Evolutionary conservation across 2,113 vertebrate genomes (phyloP).

Genomic region (Odobenus rosmarus): DNA sequence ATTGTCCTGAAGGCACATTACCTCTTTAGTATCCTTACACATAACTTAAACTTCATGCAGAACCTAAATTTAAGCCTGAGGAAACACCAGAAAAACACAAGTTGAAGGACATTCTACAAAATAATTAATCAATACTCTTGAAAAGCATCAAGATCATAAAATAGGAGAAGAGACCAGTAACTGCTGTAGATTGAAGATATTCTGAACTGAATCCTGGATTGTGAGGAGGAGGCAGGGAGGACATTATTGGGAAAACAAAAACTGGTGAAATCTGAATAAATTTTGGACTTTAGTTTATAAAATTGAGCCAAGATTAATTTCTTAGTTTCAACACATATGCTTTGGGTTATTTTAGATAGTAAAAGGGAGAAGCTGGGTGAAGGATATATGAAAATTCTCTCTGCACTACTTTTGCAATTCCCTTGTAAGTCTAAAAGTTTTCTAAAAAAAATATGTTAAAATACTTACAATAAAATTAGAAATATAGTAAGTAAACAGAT

Average conservation of each 20-base stretch:
- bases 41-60: not conserved
- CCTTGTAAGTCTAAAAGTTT: not conserved
- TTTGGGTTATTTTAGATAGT: not conserved
- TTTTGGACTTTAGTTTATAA: not conserved
- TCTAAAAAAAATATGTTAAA: not conserved
- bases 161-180: not conserved
- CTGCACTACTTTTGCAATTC: not conserved
- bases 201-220: not conserved
- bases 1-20: too few species aligned
- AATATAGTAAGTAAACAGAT: not conserved
- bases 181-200: not conserved
- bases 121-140: not conserved
- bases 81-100: not conserved
- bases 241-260: not conserved
- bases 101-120: not conserved
- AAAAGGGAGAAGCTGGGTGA: not conserved
- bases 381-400: not conserved
- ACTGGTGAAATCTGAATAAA: not conserved
- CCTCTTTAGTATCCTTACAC: not conserved
- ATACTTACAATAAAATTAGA: not conserved
- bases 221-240: accelerated
- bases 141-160: not conserved
- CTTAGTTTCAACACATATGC: not conserved
- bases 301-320: not conserved
- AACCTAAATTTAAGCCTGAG: not conserved